Percentiles rank a stretch among this genome's conserved stretches.
Evolutionary conservation across 2,888 invertebrate genomes (phyloP).

Genomic region (Bombyx huttoni): DNA sequence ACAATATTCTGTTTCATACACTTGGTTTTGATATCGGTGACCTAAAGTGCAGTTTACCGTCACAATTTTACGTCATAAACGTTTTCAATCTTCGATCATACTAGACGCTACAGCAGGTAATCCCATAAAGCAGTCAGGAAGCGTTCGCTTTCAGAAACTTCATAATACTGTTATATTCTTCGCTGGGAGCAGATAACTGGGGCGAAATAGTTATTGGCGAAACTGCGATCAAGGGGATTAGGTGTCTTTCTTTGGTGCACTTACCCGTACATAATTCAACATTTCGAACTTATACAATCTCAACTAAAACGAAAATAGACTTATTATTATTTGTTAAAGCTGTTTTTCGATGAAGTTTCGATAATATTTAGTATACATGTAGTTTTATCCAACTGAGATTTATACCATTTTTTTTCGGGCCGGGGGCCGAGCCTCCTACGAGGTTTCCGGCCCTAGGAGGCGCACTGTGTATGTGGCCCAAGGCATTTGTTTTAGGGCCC

Average conservation of each 20-base stretch:
- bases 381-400: too few species aligned
- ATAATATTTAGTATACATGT: too few species aligned
- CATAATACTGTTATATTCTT: conserved; percentile 24
- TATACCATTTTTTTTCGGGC: too few species aligned
- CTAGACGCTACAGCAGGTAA: conserved; percentile 17
- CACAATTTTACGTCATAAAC: not conserved
- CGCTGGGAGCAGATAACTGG: conserved; percentile 8
- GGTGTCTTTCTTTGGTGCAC: not conserved
- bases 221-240: conserved; percentile 9
- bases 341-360: not conserved
- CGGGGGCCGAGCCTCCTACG: too few species aligned
- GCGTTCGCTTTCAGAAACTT: conserved; percentile 23
- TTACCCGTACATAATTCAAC: not conserved
- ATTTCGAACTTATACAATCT: not conserved
- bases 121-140: conserved; percentile 24
- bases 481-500: too few species aligned
- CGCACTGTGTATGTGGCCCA: too few species aligned
- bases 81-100: not conserved
- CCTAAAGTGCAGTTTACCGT: not conserved
- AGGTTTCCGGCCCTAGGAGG: too few species aligned
- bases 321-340: not conserved
- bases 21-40: too few species aligned
- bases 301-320: not conserved
- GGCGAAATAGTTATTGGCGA: conserved; percentile 9
- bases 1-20: too few species aligned